Percentiles rank a stretch among this genome's conserved stretches.
phyloP scores from a whole-genome alignment of 30 jellyfish, hydroid and myxozoan genomes.

The Pseudorhiza aurosa region DNA sequence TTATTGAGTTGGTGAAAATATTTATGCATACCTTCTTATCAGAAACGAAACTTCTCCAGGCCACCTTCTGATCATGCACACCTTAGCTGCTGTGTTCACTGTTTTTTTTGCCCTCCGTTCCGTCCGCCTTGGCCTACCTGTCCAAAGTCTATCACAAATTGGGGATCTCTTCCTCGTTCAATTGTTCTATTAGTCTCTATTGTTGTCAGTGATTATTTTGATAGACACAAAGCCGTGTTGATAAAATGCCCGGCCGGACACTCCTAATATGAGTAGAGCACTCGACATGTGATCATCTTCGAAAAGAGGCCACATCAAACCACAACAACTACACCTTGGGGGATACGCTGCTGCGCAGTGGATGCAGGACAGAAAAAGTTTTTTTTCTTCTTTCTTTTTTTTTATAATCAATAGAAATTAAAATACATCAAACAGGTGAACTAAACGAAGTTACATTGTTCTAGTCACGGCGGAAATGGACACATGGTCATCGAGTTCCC shows the following conservation, averaged over 20 bases:
- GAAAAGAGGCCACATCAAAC: too few relatives aligned
- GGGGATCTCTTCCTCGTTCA: slow-evolving; percentile 6
- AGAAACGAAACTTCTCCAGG: too few relatives aligned
- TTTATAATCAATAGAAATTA: not conserved
- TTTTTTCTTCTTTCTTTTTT: too few relatives aligned
- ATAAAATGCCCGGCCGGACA: not conserved
- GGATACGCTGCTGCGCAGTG: too few relatives aligned
- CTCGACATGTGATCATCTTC: not conserved
- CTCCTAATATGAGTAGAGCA: not conserved
- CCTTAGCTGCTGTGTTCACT: too few relatives aligned
- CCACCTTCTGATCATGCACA: too few relatives aligned
- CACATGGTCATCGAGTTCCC: too few relatives aligned
- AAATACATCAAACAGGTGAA: slow-evolving; percentile 11
- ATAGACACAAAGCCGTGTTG: not conserved
- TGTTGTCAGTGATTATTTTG: not conserved
- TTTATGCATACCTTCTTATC: too few relatives aligned
- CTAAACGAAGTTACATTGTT: slow-evolving; percentile 19
- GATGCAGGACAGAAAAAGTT: too few relatives aligned
- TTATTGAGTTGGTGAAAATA: too few relatives aligned
- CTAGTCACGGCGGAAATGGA: too few relatives aligned
- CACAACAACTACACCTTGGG: too few relatives aligned
- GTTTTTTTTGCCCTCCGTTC: not conserved
- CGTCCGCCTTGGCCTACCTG: slow-evolving; percentile 1
- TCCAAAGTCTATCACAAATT: not conserved
- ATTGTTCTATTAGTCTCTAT: not conserved